Evolutionary conservation across 92 coral and sea anemone species (phyloP).

Genomic region (Diadumene lineata): DNA sequence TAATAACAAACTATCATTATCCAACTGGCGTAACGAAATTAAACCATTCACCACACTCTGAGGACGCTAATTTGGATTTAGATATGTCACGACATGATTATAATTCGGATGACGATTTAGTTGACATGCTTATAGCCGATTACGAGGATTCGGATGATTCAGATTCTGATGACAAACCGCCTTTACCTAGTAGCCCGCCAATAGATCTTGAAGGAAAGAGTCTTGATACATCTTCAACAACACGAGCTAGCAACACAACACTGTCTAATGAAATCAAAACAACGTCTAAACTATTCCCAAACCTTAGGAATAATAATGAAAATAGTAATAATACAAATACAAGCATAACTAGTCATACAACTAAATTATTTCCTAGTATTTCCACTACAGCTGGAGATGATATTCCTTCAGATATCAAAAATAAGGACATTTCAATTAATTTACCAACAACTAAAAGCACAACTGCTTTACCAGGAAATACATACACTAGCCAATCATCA

Average conservation of each 20-base stretch:
- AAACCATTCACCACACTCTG: background rate
- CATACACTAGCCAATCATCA: conserved; percentile 30
- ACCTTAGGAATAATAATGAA: background rate
- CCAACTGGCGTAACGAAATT: conserved; percentile 1
- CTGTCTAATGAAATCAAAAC: background rate
- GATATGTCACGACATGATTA: conserved; percentile 15
- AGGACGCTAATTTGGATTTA: background rate
- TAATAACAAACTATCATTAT: background rate
- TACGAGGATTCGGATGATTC: conserved; percentile 42
- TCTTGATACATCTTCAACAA: background rate
- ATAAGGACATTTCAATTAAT: background rate
- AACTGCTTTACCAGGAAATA: background rate
- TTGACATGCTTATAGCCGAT: conserved; percentile 43
- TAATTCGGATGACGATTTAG: conserved; percentile 32
- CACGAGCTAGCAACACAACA: background rate
- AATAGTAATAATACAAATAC: background rate
- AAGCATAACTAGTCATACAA: background rate
- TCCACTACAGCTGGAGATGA: background rate
- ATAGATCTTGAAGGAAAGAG: background rate
- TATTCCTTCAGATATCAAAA: background rate
- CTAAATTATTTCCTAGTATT: background rate
- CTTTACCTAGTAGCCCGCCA: conserved; percentile 27
- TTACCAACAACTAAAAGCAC: background rate
- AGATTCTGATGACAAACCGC: conserved; percentile 10
- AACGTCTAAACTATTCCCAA: background rate